Base-by-base conservation (phyloP, 2,888 invertebrate genomes). In the Drosophila maculinotata region DNA sequence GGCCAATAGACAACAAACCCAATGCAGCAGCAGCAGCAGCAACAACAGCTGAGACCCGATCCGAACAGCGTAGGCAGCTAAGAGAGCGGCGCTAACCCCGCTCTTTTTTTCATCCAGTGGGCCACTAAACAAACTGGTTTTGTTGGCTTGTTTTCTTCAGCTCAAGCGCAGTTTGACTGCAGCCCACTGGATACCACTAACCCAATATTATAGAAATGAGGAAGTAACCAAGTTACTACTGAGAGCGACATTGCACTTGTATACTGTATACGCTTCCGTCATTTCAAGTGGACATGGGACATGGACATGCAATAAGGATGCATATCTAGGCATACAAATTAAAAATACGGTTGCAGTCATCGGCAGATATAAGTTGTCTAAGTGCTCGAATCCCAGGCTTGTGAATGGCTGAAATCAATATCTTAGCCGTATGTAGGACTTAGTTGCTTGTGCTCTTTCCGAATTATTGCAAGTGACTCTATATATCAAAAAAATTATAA, bases 151-250 rank as follows among this genome's bases (percentile, higher is more conserved):
- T 14, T 63, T 53, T 30, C 25, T 28, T 12, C 31, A 20, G 51
- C 45, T 17, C 36, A 53, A 67, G 41, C 44, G 42, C 67, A 38
- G 38, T 12, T 47, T 39, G 31, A 57, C 6, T 70, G 76, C 69
- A 69, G 15, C 33, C 56, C 51, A 65, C 17, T 66, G 65, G 58
- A 48, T 42, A 58, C 72, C 60, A 69, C 76, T 81, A 76, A 74
- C 76, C 76, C 62, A 81, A 58, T 73, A 63, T 64, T 56, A 48
- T 76, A 45, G 84, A 82, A 85, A 85, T 79, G 79, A 83, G 87
- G 82, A 83, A 83, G 58, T 64, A 39, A 48, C 25, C 9, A 35
- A 30, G 39, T n/a, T n/a, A n/a, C n/a, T n/a, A n/a, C n/a, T 23
- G 36, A 47, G 47, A 20, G 48, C 47, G 65, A 26, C 25, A 57